Conservation (phyloP, 2,888 invertebrate species). For the Corythucha ciliata region DNA sequence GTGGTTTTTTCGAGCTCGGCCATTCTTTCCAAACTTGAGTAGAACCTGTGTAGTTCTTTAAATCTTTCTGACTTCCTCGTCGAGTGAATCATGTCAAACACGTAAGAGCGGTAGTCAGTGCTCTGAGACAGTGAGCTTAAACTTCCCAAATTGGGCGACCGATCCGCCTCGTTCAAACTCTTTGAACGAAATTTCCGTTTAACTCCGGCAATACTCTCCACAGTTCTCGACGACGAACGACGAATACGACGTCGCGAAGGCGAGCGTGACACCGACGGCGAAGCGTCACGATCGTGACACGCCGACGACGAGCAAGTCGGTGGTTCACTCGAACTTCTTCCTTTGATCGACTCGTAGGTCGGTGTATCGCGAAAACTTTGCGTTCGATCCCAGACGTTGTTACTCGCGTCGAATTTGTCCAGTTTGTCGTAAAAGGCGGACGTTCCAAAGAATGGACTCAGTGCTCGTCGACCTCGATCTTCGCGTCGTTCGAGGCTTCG, state of each 20-base stretch:
- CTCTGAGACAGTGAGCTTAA: constrained; percentile 43
- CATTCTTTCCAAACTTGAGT: constrained; percentile 73
- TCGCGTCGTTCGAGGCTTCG: constrained; percentile 54
- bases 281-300: constrained; percentile 41
- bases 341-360: constrained; percentile 41
- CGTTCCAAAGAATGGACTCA: constrained; percentile 48
- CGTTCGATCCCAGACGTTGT: constrained; percentile 40
- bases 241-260: constrained; percentile 58
- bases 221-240: constrained; percentile 43
- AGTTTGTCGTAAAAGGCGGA: constrained; percentile 39
- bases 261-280: constrained; percentile 53
- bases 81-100: constrained; percentile 52
- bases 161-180: constrained; percentile 56
- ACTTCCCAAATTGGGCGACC: constrained; percentile 39
- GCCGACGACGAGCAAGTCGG: constrained; percentile 48
- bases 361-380: constrained; percentile 41
- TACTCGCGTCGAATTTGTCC: constrained; percentile 41
- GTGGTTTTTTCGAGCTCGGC: constrained; percentile 71
- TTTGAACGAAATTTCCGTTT: constrained; percentile 50
- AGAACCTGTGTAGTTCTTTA: constrained; percentile 74
- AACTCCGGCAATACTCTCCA: constrained; percentile 40
- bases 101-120: constrained; percentile 55
- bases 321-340: constrained; percentile 56
- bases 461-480: constrained; percentile 42
- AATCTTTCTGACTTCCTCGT: constrained; percentile 61